Base-by-base conservation (phyloP, 2,888 invertebrate genomes). In the Barypeithes pellucidus region DNA sequence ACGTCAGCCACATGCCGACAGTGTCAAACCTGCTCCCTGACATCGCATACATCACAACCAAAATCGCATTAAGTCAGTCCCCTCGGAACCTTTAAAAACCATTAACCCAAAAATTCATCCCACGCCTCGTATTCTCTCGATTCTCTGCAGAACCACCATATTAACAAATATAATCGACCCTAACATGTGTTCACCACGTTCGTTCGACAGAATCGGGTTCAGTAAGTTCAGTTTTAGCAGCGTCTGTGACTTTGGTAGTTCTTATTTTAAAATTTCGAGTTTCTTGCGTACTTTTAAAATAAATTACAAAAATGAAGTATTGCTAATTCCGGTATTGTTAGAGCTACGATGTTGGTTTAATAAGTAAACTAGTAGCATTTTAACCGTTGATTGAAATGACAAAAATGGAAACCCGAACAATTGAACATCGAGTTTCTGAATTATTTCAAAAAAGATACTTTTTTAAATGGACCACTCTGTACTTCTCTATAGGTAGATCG, bases 181-280 rank as follows among this genome's bases (percentile, higher is more conserved):
- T 74, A 73, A 78, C 78, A 78, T 78, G 76, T 78, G 78, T 75
- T 76, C 72, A 65, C 75, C 78, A 78, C 78, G 77, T 78, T 78
- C 77, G 76, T 62, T 67, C 72, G 52, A 71, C 62, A 69, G 45
- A 60, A 36, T 61, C 20, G 22, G 22, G 36, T 47, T 66, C 29
- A 67, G 72, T 72, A 22, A 14, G 36, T 47, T 66, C 29, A 67
- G 72, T 72, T 70, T 72, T 72, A 72, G 72, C 72, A 67, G 29
- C 54, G 67, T 39, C 47, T 41, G 16, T 22, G 12, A 16, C 22
- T 3, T 8, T 52, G 22, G 1, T 22, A 22, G 3, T 22, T 0
- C 5, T 12, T 24, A 52, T 7, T 52, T 52, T 52, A 14, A 52
- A 52, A 22, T n/a, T n/a, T n/a, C n/a, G n/a, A n/a, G n/a, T n/a